A percentile compares a stretch with the other conserved stretches of the same genome.
phyloP scores from a whole-genome alignment of 2,113 vertebrate species.

The Gulo gulo region DNA sequence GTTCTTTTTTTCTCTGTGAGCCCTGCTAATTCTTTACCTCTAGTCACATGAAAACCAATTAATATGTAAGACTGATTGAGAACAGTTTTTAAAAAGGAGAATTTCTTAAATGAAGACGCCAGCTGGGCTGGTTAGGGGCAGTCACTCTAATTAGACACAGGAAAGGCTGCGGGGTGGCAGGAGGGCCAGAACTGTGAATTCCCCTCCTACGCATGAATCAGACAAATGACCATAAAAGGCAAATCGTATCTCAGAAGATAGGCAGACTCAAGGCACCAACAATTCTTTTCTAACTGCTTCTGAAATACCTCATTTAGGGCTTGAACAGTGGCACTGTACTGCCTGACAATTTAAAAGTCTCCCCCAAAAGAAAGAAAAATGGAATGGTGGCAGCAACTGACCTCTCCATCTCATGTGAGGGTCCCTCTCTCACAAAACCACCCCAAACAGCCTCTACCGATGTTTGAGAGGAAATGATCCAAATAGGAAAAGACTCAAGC shows the following conservation, averaged over 20 bases:
- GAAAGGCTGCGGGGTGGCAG: conserved; percentile 62
- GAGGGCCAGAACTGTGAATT: conserved; percentile 72
- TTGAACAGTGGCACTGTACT: neutral
- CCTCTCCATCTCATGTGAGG: neutral
- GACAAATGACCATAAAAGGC: conserved; percentile 75
- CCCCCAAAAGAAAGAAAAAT: neutral
- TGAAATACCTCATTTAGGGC: conserved; percentile 41
- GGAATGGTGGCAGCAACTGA: neutral
- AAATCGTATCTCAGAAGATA: conserved; percentile 54
- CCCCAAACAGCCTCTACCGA: neutral
- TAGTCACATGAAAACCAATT: conserved; percentile 49
- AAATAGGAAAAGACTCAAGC: neutral
- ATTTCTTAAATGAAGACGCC: conserved; percentile 68
- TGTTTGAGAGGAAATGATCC: neutral
- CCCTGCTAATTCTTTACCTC: conserved; percentile 18
- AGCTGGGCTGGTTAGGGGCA: conserved; percentile 70
- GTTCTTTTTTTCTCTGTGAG: neutral
- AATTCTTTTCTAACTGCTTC: conserved; percentile 31
- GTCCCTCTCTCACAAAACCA: neutral
- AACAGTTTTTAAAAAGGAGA: conserved; percentile 52
- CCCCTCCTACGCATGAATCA: conserved; percentile 60
- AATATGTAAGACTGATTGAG: conserved; percentile 37
- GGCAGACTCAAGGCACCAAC: conserved; percentile 43
- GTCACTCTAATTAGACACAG: conserved; percentile 74
- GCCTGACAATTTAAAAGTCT: conserved; percentile 9